Evolutionary conservation across 2,888 invertebrate genomes (phyloP), one percentile per base, ranked within the genome.

Genomic region (Cephus runcator): DNA sequence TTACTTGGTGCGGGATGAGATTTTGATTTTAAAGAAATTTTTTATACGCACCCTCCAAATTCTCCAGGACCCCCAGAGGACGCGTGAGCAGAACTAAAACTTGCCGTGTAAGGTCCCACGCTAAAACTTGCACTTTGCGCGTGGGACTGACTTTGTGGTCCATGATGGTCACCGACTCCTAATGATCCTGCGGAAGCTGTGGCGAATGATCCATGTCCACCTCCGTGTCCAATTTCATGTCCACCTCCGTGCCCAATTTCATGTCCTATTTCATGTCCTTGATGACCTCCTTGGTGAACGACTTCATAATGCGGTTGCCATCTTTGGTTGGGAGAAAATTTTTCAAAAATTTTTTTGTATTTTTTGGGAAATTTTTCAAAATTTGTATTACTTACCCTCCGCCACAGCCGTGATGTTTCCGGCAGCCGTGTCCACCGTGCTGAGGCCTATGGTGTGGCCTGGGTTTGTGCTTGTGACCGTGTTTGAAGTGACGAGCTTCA

Each of bases 41-140:
- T 81, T 78, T 76, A 78, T 78, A 82, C 77, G 82, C 73, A 79
- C 78, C 74, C 71, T 71, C 34, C 74, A 68, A 75, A 69, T 34
- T 76, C 75, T 23, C 69, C 34, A 36, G 75, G 76, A 69, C 69
- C 35, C 31, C 79, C 83, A 9, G 87, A 81, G 9, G 85, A 82
- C 0, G 89, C 83, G 36, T 87, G 82, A 4, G 89, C 87, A 4
- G 79, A 35, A 78, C 88, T 90, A 75, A 90, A 87, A 36, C 84
- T 84, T 12, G 89, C 88, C 56, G 87, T 84, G 78, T 85, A 87
- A 33, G 90, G 90, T 1, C 91, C 90, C 36, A 89, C 80, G 74
- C 83, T 89, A 75, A 90, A 87, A 76, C 81, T 87, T 9, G 87
- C 88, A 73, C 87, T 84, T 36, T 90, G 88, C 9, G 88, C 86